Evolutionary conservation across 2,888 invertebrate genomes (phyloP).

Genomic region (Strigamia crassipes): DNA sequence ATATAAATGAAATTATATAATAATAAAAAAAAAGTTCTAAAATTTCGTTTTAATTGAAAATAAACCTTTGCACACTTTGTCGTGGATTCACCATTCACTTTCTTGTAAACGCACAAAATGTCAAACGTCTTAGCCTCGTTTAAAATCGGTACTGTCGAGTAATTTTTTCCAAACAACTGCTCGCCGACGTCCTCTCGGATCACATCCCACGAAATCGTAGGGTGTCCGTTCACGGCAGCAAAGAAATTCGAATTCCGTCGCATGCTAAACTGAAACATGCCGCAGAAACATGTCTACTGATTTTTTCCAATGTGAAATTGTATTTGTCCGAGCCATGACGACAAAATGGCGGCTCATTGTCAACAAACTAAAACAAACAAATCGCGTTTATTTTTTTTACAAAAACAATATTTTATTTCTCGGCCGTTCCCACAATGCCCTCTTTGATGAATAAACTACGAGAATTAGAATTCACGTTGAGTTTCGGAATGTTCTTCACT

Average conservation of each 20-base stretch:
- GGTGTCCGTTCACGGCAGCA: not conserved
- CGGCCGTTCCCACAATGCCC: not conserved
- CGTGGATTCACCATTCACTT: not conserved
- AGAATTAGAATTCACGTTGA: no score
- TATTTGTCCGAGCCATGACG: not conserved
- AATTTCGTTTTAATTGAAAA: not conserved
- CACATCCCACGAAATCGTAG: conserved; percentile 7
- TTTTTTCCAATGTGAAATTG: not conserved
- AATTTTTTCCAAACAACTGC: not conserved
- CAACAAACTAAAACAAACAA: no score
- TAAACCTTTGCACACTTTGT: not conserved
- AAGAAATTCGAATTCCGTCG: conserved; percentile 6
- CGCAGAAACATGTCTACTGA: not conserved
- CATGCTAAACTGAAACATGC: not conserved
- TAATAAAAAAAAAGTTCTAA: not conserved
- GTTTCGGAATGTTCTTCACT: not conserved
- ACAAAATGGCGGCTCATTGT: not conserved
- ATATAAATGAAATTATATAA: not conserved
- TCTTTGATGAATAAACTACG: not conserved
- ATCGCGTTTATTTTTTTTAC: no score
- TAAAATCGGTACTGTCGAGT: conserved; percentile 34
- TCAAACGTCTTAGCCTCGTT: conserved; percentile 43
- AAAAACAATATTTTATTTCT: not conserved
- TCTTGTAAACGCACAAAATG: conserved; percentile 39
- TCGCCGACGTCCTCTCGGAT: conserved; percentile 35